Percentiles rank a stretch among this genome's conserved stretches.
Evolutionary conservation across 2,888 invertebrate species (phyloP).

Genomic region (Agonopterix arenella): DNA sequence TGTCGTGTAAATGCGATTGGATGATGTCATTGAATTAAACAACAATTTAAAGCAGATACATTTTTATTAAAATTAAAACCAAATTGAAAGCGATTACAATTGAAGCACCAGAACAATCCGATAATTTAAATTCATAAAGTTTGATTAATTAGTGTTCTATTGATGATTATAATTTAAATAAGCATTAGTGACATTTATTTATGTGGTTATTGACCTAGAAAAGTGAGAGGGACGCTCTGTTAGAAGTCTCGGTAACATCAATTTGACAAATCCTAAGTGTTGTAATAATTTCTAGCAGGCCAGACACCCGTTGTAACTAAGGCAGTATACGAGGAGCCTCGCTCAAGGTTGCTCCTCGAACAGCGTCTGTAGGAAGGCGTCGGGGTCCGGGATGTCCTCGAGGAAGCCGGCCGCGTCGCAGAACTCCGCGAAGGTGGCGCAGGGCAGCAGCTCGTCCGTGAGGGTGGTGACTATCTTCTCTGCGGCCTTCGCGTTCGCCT

Average conservation of each 20-base stretch:
- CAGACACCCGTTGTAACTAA: slow-evolving; percentile 46
- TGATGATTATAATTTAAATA: slow-evolving; percentile 12
- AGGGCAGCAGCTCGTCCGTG: slow-evolving; percentile 92
- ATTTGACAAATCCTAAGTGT: slow-evolving; percentile 16
- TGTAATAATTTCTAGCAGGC: slow-evolving; percentile 22
- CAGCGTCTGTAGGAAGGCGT: slow-evolving; percentile 51
- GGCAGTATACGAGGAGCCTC: slow-evolving; percentile 38
- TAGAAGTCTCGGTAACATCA: slow-evolving; percentile 10
- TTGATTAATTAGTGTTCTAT: slow-evolving; percentile 7
- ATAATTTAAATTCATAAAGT: slow-evolving; percentile 9
- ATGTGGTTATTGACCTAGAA: slow-evolving; percentile 21
- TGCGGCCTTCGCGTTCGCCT: slow-evolving; percentile 90
- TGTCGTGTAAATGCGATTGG: no score
- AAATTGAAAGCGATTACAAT: background rate
- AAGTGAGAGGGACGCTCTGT: slow-evolving; percentile 30
- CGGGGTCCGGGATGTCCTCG: slow-evolving; percentile 81
- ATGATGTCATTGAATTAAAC: slow-evolving; percentile 10
- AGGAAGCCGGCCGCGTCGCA: slow-evolving; percentile 93
- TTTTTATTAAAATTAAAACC: slow-evolving; percentile 16
- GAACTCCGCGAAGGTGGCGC: slow-evolving; percentile 93
- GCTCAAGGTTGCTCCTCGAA: slow-evolving; percentile 57
- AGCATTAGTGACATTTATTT: slow-evolving; percentile 19
- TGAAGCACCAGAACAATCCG: slow-evolving; percentile 17
- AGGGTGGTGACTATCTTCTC: slow-evolving; percentile 88
- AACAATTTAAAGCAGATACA: slow-evolving; percentile 15